Percentiles rank a stretch among this genome's conserved stretches.
Evolutionary conservation across 2,888 invertebrate species (phyloP).

Genomic region (Erebia palarica): DNA sequence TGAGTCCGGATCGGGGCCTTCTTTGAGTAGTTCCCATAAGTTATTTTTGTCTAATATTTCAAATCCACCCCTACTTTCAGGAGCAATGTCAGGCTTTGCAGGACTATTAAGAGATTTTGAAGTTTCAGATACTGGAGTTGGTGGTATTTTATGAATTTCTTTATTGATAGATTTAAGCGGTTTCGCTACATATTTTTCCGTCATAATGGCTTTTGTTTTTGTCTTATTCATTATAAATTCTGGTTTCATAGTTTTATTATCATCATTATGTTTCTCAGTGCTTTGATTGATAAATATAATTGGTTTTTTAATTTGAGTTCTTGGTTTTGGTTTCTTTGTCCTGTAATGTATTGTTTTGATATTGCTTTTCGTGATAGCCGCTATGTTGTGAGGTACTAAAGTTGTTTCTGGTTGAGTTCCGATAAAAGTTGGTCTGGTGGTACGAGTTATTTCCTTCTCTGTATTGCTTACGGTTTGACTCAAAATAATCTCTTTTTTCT

Average conservation of each 20-base stretch:
- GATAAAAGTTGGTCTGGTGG: conserved; percentile 12
- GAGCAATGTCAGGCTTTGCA: conserved; percentile 66
- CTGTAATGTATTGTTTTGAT: conserved; percentile 70
- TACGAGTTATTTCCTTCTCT: conserved; percentile 4
- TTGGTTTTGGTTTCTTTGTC: conserved; percentile 70
- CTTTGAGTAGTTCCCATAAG: conserved; percentile 84
- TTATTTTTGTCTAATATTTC: conserved; percentile 83
- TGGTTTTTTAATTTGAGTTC: conserved; percentile 70
- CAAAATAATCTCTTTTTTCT: not conserved
- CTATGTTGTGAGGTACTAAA: conserved; percentile 58
- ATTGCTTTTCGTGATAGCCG: conserved; percentile 70
- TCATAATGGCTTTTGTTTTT: conserved; percentile 52
- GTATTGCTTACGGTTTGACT: not conserved
- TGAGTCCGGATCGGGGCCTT: conserved; percentile 67
- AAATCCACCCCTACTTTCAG: conserved; percentile 78
- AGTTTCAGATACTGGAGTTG: conserved; percentile 76
- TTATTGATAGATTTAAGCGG: conserved; percentile 75
- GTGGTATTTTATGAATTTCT: conserved; percentile 77
- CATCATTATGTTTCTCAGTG: conserved; percentile 47
- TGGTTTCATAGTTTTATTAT: conserved; percentile 43
- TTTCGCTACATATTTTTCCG: conserved; percentile 58
- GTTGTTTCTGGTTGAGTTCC: conserved; percentile 44
- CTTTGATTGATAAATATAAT: conserved; percentile 46
- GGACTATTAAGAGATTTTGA: conserved; percentile 62
- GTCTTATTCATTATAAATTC: conserved; percentile 57